Conservation (phyloP, 2,888 invertebrate species). For the Acholoe squamosa region DNA sequence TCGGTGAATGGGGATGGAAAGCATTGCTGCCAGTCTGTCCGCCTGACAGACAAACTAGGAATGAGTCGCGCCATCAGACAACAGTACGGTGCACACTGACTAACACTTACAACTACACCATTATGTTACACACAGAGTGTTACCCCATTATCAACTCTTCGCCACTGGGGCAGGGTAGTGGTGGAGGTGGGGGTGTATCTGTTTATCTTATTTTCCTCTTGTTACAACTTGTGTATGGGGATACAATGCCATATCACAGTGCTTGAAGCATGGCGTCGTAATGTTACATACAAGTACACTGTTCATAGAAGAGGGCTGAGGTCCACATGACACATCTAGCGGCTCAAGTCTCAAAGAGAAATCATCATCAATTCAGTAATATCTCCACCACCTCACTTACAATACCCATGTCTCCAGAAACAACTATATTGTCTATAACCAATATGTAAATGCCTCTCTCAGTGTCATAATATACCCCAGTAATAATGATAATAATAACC, state of each 20-base stretch:
- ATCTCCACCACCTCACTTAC: neutral
- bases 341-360: constrained; percentile 1
- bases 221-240: neutral
- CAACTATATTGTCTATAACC: constrained; percentile 1
- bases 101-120: neutral
- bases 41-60: neutral
- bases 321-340: neutral
- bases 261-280: neutral
- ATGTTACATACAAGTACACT: constrained; percentile 5
- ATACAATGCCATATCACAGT: constrained; percentile 38
- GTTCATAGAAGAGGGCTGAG: neutral
- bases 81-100: neutral
- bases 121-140: neutral
- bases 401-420: neutral
- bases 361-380: constrained; percentile 6
- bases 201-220: neutral
- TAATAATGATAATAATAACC: neutral
- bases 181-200: neutral
- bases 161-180: neutral
- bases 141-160: neutral
- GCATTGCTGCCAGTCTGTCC: constrained; percentile 21
- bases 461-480: neutral
- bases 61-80: neutral
- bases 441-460: constrained; percentile 24
- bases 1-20: neutral